These are phyloP conservation scores for Tetragonula carbonaria DNA, from an alignment of 2,888 invertebrate species.

Conservation along the genomic window DNA sequence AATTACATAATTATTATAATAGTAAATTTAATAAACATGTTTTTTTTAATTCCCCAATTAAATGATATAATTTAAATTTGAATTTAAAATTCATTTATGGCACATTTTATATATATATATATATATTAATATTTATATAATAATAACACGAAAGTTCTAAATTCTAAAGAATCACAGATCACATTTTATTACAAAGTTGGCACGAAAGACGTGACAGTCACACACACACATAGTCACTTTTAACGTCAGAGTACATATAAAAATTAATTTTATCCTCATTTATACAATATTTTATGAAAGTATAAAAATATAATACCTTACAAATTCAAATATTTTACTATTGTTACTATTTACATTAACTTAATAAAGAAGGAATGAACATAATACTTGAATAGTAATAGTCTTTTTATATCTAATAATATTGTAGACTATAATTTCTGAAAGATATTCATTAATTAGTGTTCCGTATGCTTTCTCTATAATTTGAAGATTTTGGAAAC, in stretches of 20 bases:
- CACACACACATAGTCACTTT: slow-evolving; percentile 22
- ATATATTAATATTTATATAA: slow-evolving; percentile 13
- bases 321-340: slow-evolving; percentile 36
- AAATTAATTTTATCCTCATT: slow-evolving; percentile 15
- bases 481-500: slow-evolving; percentile 16
- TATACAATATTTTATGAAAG: slow-evolving; percentile 32
- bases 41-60: slow-evolving; percentile 10
- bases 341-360: slow-evolving; percentile 41
- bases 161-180: slow-evolving; percentile 18
- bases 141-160: background rate
- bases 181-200: slow-evolving; percentile 26
- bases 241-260: slow-evolving; percentile 27
- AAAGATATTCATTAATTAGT: slow-evolving; percentile 30
- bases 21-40: background rate
- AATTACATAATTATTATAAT: background rate
- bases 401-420: slow-evolving; percentile 5
- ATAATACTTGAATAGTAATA: slow-evolving; percentile 36
- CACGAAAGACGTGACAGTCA: background rate
- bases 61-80: slow-evolving; percentile 13
- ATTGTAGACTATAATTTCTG: slow-evolving; percentile 14
- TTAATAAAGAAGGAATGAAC: slow-evolving; percentile 21
- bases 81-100: slow-evolving; percentile 24
- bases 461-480: slow-evolving; percentile 34
- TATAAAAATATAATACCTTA: slow-evolving; percentile 47
- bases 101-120: slow-evolving; percentile 23